phyloP scores from a whole-genome alignment of 1,140 invertebrate genomes.

The Piezodorus guildinii region DNA sequence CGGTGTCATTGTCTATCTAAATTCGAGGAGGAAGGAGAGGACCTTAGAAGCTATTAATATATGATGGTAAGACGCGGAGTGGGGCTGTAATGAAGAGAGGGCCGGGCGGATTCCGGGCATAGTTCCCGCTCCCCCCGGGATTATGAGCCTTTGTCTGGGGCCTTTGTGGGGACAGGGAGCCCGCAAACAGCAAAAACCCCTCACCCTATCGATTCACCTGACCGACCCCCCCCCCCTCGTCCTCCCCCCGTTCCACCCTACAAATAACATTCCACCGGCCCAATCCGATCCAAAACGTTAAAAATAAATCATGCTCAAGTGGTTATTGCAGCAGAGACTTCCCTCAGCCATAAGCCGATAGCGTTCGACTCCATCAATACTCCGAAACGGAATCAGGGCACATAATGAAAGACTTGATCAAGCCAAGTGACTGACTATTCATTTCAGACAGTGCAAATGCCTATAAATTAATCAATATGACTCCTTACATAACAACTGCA shows the following conservation, averaged over 20 bases:
- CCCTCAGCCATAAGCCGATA: no score
- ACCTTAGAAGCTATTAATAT: slow-evolving; percentile 8
- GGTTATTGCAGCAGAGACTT: not conserved
- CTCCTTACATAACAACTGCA: no score
- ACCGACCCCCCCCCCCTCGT: not conserved
- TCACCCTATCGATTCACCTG: slow-evolving; percentile 11
- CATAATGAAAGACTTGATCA: no score
- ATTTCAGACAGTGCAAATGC: no score
- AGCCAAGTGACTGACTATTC: no score
- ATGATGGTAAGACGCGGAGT: slow-evolving; percentile 2
- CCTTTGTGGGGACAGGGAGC: not conserved
- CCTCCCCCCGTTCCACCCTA: no score
- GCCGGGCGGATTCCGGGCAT: slow-evolving; percentile 11
- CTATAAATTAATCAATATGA: no score
- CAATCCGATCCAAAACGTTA: not conserved
- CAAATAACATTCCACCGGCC: slow-evolving; percentile 8
- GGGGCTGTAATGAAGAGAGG: slow-evolving; percentile 13
- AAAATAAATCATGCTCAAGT: slow-evolving; percentile 7
- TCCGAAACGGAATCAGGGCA: no score
- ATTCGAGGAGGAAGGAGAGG: not conserved
- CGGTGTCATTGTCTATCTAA: no score
- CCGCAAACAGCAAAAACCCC: slow-evolving; percentile 15
- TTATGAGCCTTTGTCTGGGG: slow-evolving; percentile 14
- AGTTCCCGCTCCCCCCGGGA: not conserved
- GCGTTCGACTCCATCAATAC: no score